Percentiles rank a stretch among this genome's conserved stretches.
phyloP scores from a whole-genome alignment of 2,888 invertebrate genomes.

The Crocallis elinguaria region DNA sequence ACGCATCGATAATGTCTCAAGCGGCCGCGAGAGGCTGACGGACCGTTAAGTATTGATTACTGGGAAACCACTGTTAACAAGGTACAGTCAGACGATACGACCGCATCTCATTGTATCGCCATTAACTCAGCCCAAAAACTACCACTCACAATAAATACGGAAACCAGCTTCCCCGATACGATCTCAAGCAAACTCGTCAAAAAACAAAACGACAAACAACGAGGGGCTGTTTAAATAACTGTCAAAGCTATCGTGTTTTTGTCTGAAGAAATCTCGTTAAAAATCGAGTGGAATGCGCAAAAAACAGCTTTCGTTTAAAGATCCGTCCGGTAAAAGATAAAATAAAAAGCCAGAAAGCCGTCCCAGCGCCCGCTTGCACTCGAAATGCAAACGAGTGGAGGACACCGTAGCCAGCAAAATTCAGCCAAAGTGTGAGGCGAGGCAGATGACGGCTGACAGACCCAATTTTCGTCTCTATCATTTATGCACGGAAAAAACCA shows the following conservation, averaged over 20 bases:
- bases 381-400: constrained; percentile 68
- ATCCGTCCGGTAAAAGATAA: constrained; percentile 64
- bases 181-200: constrained; percentile 16
- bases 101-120: constrained; percentile 4
- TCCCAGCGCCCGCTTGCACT: constrained; percentile 53
- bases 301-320: constrained; percentile 72
- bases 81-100: constrained; percentile 36
- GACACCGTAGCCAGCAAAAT: constrained; percentile 59
- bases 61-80: constrained; percentile 61
- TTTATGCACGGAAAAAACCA: constrained; percentile 19
- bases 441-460: constrained; percentile 31
- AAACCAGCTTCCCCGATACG: constrained; percentile 3
- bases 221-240: constrained; percentile 69
- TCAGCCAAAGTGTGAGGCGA: constrained; percentile 45
- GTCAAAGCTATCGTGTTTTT: constrained; percentile 67
- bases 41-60: constrained; percentile 52
- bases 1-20: constrained; percentile 52
- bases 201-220: constrained; percentile 54
- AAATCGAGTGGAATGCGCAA: constrained; percentile 68
- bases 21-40: constrained; percentile 33
- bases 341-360: constrained; percentile 53
- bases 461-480: constrained; percentile 40
- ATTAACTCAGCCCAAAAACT: constrained; percentile 10
- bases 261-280: constrained; percentile 67
- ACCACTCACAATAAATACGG: constrained; percentile 9